Conservation (phyloP, 2,113 vertebrate species). For the Myocastor coypus region DNA sequence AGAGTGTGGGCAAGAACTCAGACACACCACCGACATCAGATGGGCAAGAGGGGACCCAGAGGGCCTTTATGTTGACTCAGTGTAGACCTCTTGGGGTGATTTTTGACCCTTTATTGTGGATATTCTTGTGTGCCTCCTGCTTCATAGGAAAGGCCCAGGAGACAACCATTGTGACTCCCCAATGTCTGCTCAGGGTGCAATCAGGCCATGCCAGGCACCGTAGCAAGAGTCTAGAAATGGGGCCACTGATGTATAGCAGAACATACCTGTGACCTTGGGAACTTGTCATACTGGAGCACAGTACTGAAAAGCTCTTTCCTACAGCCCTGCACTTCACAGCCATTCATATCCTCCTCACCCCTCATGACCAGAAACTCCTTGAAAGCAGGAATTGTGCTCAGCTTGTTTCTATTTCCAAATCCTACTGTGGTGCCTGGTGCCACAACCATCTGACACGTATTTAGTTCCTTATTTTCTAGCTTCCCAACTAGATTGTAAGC, state of each 20-base stretch:
- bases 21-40: background rate
- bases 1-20: background rate
- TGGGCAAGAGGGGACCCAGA: background rate
- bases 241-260: background rate
- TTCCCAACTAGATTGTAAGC: background rate
- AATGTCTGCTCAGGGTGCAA: background rate
- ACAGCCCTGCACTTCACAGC: rapidly evolving
- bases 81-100: background rate
- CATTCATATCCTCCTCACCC: rapidly evolving
- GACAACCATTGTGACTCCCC: background rate
- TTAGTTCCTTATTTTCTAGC: background rate
- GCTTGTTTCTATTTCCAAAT: background rate
- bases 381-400: background rate
- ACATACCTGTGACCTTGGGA: background rate
- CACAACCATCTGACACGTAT: background rate
- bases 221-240: background rate
- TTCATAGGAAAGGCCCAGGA: background rate
- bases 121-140: background rate
- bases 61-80: background rate
- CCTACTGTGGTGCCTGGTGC: background rate
- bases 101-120: background rate
- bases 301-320: background rate
- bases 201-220: background rate
- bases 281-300: background rate
- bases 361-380: background rate